These are phyloP conservation scores for Vireo altiloquus DNA, from an alignment of 2,113 vertebrate species.

Conservation along the genomic window DNA sequence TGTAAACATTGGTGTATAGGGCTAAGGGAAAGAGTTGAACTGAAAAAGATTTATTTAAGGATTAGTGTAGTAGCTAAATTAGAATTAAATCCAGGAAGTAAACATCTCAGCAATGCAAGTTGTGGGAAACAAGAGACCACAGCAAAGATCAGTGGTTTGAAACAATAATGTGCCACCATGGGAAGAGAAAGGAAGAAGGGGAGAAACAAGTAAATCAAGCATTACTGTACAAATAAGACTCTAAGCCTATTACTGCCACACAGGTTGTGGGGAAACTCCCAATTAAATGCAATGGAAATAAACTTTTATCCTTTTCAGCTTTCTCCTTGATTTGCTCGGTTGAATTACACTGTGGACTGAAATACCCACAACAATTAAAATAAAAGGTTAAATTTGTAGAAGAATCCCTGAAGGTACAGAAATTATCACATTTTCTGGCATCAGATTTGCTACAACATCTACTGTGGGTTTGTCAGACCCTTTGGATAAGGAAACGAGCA, in stretches of 20 bases:
- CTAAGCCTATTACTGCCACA: constrained; percentile 55
- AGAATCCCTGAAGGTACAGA: not conserved
- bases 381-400: not conserved
- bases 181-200: constrained; percentile 37
- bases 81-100: constrained; percentile 73
- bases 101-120: constrained; percentile 65
- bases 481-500: not conserved
- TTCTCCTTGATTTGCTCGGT: not conserved
- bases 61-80: constrained; percentile 68
- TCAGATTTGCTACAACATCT: not conserved
- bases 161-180: constrained; percentile 53
- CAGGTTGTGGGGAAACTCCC: constrained; percentile 26
- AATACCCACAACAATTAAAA: not conserved
- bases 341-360: not conserved
- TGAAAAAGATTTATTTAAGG: constrained; percentile 74
- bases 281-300: not conserved
- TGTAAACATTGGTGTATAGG: constrained; percentile 66
- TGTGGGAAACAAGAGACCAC: constrained; percentile 68
- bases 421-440: not conserved
- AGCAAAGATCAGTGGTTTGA: constrained; percentile 51
- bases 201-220: constrained; percentile 50
- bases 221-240: constrained; percentile 39
- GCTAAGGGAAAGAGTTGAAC: constrained; percentile 61
- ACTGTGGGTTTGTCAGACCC: not conserved
- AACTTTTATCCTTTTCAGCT: not conserved